A percentile compares a stretch with the other conserved stretches of the same genome.
Conservation (phyloP, 2,797 vertebrate genomes). For the Hippopotamyrus pictus region DNA sequence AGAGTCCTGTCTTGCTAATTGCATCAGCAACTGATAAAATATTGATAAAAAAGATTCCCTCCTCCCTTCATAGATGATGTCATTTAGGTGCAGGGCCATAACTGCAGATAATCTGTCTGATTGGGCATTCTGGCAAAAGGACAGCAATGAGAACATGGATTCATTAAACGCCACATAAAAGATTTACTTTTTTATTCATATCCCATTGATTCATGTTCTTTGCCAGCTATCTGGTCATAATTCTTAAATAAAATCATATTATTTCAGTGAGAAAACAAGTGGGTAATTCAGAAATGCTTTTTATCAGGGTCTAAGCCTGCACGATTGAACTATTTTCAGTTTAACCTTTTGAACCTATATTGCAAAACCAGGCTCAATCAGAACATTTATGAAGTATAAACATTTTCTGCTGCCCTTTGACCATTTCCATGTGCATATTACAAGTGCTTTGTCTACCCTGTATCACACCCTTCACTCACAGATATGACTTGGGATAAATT, state of each 20-base stretch:
- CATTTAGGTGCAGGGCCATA: constrained; percentile 58
- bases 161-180: background rate
- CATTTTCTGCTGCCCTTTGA: background rate
- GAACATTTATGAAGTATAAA: background rate
- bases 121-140: constrained; percentile 44
- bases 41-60: constrained; percentile 55
- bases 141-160: background rate
- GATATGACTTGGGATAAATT: constrained; percentile 38
- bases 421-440: background rate
- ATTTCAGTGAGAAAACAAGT: background rate
- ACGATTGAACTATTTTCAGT: background rate
- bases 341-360: background rate
- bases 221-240: background rate
- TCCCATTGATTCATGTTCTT: background rate
- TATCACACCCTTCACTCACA: constrained; percentile 14
- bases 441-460: constrained; percentile 17
- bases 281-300: background rate
- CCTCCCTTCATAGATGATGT: constrained; percentile 55
- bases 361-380: background rate
- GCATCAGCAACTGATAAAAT: constrained; percentile 62
- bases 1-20: constrained; percentile 48
- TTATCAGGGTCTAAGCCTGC: background rate
- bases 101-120: constrained; percentile 62
- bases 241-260: background rate
- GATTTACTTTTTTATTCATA: background rate